Evolutionary conservation across 1,140 invertebrate genomes (phyloP).

Genomic region (Chlorops oryzae): DNA sequence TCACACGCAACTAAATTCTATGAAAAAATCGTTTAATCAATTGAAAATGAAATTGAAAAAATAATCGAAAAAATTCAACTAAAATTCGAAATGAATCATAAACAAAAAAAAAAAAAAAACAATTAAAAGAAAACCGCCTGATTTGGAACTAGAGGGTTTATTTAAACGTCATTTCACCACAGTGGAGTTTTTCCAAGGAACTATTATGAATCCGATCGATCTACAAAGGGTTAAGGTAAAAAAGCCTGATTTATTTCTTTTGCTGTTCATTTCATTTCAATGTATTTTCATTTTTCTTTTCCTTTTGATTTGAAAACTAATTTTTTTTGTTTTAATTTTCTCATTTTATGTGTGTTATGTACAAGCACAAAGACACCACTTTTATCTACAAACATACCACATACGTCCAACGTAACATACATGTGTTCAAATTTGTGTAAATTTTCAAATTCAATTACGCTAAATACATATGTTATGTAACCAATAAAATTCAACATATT

Average conservation of each 20-base stretch:
- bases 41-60: slow-evolving; percentile 3
- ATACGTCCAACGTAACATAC: too few relatives aligned
- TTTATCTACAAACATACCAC: too few relatives aligned
- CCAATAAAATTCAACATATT: too few relatives aligned
- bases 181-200: slow-evolving; percentile 99
- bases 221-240: slow-evolving; percentile 97
- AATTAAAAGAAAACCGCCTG: slow-evolving; percentile 73
- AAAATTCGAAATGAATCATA: slow-evolving; percentile 9
- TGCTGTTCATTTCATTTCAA: background rate
- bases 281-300: too few relatives aligned
- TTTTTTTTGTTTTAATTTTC: too few relatives aligned
- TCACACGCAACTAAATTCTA: background rate
- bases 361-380: too few relatives aligned
- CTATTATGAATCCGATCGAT: slow-evolving; percentile 99
- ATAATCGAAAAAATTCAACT: slow-evolving; percentile 16
- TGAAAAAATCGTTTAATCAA: too few relatives aligned
- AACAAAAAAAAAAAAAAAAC: slow-evolving; percentile 17
- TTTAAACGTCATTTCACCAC: slow-evolving; percentile 99
- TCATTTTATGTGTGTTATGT: too few relatives aligned
- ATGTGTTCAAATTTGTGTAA: too few relatives aligned
- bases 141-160: slow-evolving; percentile 97
- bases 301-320: too few relatives aligned
- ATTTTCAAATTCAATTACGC: too few relatives aligned
- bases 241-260: background rate
- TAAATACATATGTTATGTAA: too few relatives aligned